phyloP scores from a whole-genome alignment of 2,113 vertebrate genomes.

The Chloropsis hardwickii region DNA sequence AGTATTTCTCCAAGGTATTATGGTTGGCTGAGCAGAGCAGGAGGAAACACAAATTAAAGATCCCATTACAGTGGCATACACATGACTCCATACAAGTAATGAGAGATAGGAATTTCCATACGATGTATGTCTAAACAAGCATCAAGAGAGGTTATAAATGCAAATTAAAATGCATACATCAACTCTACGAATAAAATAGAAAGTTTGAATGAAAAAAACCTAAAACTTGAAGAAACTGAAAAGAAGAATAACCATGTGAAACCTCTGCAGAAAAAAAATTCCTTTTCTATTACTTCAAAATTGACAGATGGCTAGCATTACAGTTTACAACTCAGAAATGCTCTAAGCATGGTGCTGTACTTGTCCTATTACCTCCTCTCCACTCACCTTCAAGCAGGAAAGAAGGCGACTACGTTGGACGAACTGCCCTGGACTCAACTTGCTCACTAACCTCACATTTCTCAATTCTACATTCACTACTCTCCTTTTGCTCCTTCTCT shows the following conservation, averaged over 20 bases:
- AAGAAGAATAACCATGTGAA: background rate
- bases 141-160: background rate
- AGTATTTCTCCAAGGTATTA: background rate
- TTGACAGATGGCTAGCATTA: background rate
- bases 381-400: background rate
- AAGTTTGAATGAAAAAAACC: background rate
- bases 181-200: background rate
- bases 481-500: background rate
- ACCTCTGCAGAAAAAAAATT: background rate
- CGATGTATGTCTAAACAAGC: background rate
- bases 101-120: background rate
- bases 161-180: background rate
- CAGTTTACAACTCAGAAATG: background rate
- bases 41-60: background rate
- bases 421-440: background rate
- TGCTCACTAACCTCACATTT: background rate
- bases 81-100: background rate
- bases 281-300: background rate
- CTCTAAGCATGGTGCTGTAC: background rate
- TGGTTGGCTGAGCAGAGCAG: background rate
- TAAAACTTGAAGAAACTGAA: background rate
- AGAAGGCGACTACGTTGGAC: fast-evolving
- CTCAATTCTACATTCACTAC: background rate
- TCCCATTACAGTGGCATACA: background rate
- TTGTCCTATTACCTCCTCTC: background rate